phyloP scores from a whole-genome alignment of 2,888 invertebrate genomes.

The Euclidia mi region DNA sequence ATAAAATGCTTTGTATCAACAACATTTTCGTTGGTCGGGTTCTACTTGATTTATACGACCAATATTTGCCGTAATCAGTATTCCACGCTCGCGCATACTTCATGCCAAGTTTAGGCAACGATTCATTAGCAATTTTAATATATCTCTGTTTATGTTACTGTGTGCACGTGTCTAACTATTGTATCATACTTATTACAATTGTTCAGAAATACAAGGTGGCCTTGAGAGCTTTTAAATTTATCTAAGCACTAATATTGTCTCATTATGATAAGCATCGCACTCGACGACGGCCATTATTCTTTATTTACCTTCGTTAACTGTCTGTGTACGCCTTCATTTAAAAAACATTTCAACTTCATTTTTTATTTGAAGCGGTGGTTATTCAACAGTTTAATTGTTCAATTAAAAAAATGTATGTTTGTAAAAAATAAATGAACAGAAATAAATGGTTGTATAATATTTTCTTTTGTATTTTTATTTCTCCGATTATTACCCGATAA shows the following conservation, averaged over 20 bases:
- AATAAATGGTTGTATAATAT: constrained; percentile 45
- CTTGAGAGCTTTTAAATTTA: constrained; percentile 50
- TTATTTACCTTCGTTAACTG: constrained; percentile 23
- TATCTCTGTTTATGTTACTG: constrained; percentile 74
- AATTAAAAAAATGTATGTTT: constrained; percentile 16
- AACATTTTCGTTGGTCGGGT: constrained; percentile 47
- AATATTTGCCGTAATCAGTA: constrained; percentile 68
- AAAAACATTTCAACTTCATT: constrained; percentile 2
- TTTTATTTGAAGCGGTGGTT: constrained; percentile 4
- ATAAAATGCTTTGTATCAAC: constrained; percentile 30
- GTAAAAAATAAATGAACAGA: constrained; percentile 6
- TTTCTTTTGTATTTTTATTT: constrained; percentile 48
- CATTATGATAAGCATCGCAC: constrained; percentile 45
- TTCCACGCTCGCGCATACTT: constrained; percentile 69
- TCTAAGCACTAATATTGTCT: constrained; percentile 47
- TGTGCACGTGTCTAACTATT: constrained; percentile 63
- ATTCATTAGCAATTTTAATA: constrained; percentile 84
- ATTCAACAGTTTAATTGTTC: constrained; percentile 28
- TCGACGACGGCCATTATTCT: constrained; percentile 27
- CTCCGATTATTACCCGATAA: constrained; percentile 38
- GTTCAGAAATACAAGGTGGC: constrained; percentile 38
- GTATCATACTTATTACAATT: constrained; percentile 44
- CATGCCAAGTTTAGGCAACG: constrained; percentile 80
- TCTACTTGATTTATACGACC: constrained; percentile 45
- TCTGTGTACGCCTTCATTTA: constrained; percentile 1